Evolutionary conservation across 1,140 invertebrate species (phyloP), one percentile per base, ranked within the genome.

Genomic region (Drosophila burlai): DNA sequence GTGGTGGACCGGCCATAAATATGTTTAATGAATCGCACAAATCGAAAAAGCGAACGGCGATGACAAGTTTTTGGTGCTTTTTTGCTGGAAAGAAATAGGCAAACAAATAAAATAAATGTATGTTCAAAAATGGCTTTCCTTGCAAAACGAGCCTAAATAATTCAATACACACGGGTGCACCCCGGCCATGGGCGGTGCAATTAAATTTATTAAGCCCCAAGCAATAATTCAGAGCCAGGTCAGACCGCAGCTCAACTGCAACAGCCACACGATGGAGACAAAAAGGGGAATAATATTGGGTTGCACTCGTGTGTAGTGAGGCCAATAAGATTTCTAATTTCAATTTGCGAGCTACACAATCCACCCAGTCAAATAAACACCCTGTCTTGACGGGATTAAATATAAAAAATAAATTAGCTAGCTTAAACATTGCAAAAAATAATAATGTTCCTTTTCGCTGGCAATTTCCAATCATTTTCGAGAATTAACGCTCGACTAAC

Each of bases 201-300:
- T 86, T 81, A 85, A 81, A 86, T 85, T 76, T 86, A 86, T 85
- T 85, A 76, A 86, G 76, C 50, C 65, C 57, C 64, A 65, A 86
- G 85, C 79, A 85, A 86, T 86, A 86, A 85, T 86, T 85, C 67
- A 85, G 43, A 31, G 46, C 52, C 46, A 36, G 40, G 54, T 45
- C 67, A 11, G 75, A 59, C 64, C 67, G 57, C 67, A 59, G 36
- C 43, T 43, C 67, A 65, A 59, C 68, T 64, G 63, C 45, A 75
- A 69, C 18, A 61, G 45, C 40, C 36, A 26, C 13, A n/a, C 29
- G 18, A 15, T 15, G 21, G 21, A 15, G 46, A 47, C 21, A 26
- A 9, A 15, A 5, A 40, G 2, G 16, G 11, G 11, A 38, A 15
- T 7, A 40, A 1, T 40, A 3, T 40, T 38, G 11, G 11, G 11